Base-by-base conservation (phyloP, 2,888 invertebrate species). In the Plemyria rubiginata region DNA sequence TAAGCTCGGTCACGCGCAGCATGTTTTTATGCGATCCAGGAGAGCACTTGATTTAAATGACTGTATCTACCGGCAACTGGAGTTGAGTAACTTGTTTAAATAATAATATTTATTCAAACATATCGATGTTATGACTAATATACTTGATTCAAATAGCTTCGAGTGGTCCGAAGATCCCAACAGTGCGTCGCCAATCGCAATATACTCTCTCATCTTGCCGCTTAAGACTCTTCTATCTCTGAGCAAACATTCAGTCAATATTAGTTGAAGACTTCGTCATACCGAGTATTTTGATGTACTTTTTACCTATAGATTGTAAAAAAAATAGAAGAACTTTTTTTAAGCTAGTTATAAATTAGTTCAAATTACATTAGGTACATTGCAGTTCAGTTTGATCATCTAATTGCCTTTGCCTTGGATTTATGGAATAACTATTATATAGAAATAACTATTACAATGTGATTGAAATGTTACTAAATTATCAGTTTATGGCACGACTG, bases 381-480 rank as follows among this genome's bases (percentile, higher is more conserved):
- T 58, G 54, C 52, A 52, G 16, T 36, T 56, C 54, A 53, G 48
- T 61, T n/a, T 56, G 63, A 61, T 63, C 48, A 51, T 59, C 41
- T 65, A 63, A 65, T 61, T 58, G 36, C 9, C 12, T 46, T 61
- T 22, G 48, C 68, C 66, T 66, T 68, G 66, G 28, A 52, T 49
- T 8, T 38, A 57, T 51, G 36, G 49, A 59, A n/a, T n/a, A n/a
- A n/a, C n/a, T n/a, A n/a, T 55, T 43, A 51, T 58, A 61, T 8
- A 9, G 36, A 38, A 11, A 38, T 38, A 38, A 38, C 32, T 8
- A 38, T 38, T 11, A 8, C 36, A 38, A 11, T 59, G 50, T 32
- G 32, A 64, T 55, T 60, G 46, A 53, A 49, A 54, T 64, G 38
- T 66, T 60, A 46, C 61, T 32, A 55, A 52, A 59, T 36, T 15